Percentiles rank a stretch among this genome's conserved stretches.
phyloP scores from a whole-genome alignment of 2,113 vertebrate genomes.

The Vulpes vulpes region DNA sequence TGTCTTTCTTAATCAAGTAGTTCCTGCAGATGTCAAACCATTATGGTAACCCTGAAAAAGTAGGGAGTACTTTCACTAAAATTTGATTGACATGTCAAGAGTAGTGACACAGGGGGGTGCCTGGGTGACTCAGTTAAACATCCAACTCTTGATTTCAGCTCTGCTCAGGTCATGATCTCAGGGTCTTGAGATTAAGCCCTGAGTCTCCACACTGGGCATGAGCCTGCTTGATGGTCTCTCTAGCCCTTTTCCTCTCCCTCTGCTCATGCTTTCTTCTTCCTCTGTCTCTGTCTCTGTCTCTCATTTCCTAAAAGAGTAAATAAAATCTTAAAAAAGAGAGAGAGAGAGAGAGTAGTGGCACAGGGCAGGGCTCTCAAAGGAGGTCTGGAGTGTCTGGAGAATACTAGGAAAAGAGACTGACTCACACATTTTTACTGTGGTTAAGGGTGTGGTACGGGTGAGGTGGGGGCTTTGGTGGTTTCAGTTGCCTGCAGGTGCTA shows the following conservation, averaged over 20 bases:
- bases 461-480: not conserved
- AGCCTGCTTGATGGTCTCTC: not conserved
- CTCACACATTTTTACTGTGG: not conserved
- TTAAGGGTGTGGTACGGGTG: not conserved
- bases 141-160: not conserved
- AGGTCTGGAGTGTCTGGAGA: not conserved
- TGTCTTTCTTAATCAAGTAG: not conserved
- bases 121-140: not conserved
- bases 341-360: too few species aligned
- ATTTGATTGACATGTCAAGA: not conserved
- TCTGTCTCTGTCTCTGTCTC: not conserved
- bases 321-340: not conserved
- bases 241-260: not conserved
- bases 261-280: not conserved
- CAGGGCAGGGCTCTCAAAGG: not conserved
- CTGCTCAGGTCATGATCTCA: not conserved
- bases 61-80: too few species aligned
- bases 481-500: not conserved
- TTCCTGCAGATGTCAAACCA: not conserved
- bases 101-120: not conserved
- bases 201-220: not conserved
- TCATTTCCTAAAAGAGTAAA: not conserved
- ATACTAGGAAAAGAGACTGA: not conserved
- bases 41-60: not conserved
- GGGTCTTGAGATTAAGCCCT: not conserved